Base-by-base conservation (phyloP, 2,888 invertebrate species). In the Torymus texanus region DNA sequence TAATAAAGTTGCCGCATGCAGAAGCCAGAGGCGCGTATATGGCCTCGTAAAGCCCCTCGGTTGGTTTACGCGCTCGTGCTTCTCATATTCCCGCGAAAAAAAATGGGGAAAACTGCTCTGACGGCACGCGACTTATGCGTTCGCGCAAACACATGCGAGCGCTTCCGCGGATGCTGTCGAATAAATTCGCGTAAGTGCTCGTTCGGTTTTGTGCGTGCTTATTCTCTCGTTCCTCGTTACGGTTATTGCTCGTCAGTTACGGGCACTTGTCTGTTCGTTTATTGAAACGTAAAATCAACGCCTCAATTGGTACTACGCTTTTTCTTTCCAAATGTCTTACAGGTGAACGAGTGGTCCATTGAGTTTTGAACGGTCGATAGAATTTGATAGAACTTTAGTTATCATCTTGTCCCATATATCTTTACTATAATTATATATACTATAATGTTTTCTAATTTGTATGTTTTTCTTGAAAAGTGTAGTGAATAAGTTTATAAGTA, bases 11-110 rank as follows among this genome's bases (percentile, higher is more conserved):
- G 83, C 58, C 8, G 41, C 8, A 8, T 8, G 41, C 41, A 41
- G 83, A 67, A 83, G 75, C 63, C 14, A 24, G 21, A 50, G 50
- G 61, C 53, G 62, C 67, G n/a, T 86, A 86, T 87, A 87, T 84
- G 85, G 84, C 85, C 85, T 88, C 88, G 86, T 88, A 89, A 88
- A 88, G 84, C 85, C 41, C 10, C 82, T 84, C 85, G 84, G 84
- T 81, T 85, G 85, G 84, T 86, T 87, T 87, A 87, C 84, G 85
- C 82, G 82, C 83, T 68, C 81, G 83, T 82, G 41, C 41, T 41
- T 41, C 41, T 41, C 41, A 41, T 41, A 41, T 68, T 67, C 61
- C 61, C 51, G 50, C 70, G 24, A 67, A 72, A 72, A 72, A 76
- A 74, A 68, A 10, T 24, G 13, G 59, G 50, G 61, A 62, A 68